These are phyloP conservation scores for Pachypanchax playfairii DNA, from an alignment of 2,113 vertebrate species.

Conservation along the genomic window DNA sequence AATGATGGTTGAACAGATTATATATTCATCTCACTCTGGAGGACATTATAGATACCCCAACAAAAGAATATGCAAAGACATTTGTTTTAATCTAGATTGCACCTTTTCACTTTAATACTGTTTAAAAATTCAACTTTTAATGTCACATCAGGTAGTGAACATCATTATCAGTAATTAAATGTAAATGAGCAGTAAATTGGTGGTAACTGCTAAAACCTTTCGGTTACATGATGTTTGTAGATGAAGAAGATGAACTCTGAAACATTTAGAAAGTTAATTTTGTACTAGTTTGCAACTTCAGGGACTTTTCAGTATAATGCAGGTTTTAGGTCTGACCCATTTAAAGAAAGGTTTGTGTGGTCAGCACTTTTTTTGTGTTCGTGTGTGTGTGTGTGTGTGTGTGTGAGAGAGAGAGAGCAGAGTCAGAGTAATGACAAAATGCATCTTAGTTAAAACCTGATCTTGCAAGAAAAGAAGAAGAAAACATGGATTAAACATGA, in stretches of 20 bases:
- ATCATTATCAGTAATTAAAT: slow-evolving; percentile 48
- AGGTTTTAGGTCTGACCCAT: slow-evolving; percentile 15
- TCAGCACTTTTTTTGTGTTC: slow-evolving; percentile 4
- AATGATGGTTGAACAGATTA: background rate
- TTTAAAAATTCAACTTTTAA: slow-evolving; percentile 36
- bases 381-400: background rate
- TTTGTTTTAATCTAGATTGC: slow-evolving; percentile 44
- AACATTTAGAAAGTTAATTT: slow-evolving; percentile 41
- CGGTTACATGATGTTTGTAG: slow-evolving; percentile 3
- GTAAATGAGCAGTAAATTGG: too few relatives aligned
- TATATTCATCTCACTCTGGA: slow-evolving; percentile 1
- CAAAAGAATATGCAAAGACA: slow-evolving; percentile 11
- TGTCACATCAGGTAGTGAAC: too few relatives aligned
- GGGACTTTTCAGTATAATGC: slow-evolving; percentile 64
- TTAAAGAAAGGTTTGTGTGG: slow-evolving; percentile 16
- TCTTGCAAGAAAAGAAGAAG: background rate
- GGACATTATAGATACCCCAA: slow-evolving; percentile 15
- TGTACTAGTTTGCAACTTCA: slow-evolving; percentile 58
- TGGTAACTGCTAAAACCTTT: slow-evolving; percentile 14
- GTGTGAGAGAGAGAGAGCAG: slow-evolving; percentile 1
- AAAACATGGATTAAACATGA: too few relatives aligned
- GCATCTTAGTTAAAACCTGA: background rate
- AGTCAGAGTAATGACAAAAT: slow-evolving; percentile 1
- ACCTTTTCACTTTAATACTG: slow-evolving; percentile 51
- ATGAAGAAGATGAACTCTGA: slow-evolving; percentile 36